Conservation (phyloP, 2,888 invertebrate genomes). For the Proisotoma minuta region DNA sequence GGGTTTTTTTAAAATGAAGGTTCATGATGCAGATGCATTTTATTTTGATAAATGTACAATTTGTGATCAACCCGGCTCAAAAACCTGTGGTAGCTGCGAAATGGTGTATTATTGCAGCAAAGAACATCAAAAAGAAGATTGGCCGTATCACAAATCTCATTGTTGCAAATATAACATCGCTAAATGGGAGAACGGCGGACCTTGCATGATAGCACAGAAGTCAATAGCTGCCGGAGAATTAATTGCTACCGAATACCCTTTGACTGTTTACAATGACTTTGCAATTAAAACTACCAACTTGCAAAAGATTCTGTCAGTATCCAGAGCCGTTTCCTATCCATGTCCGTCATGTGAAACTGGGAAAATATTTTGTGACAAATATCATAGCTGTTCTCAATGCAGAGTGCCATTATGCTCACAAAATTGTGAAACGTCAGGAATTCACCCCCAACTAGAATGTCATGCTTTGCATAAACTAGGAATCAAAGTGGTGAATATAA, state of each 20-base stretch:
- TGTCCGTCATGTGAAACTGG: conserved; percentile 20
- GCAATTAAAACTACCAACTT: not conserved
- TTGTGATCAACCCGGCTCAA: conserved; percentile 20
- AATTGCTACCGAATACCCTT: conserved; percentile 15
- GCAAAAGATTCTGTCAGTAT: conserved; percentile 3
- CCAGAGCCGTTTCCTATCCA: not conserved
- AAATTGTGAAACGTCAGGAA: not conserved
- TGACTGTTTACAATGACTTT: conserved; percentile 6
- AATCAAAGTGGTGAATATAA: not conserved
- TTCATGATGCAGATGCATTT: not conserved
- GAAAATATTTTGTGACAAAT: not conserved
- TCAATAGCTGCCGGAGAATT: conserved; percentile 8
- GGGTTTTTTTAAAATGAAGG: not conserved
- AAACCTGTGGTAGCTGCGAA: conserved; percentile 54
- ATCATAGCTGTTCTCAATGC: conserved; percentile 14
- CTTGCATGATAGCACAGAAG: conserved; percentile 8
- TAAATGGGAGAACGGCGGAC: not conserved
- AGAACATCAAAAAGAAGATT: conserved; percentile 67
- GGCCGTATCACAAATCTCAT: conserved; percentile 62
- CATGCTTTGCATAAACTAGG: not conserved
- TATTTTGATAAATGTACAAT: conserved; percentile 18
- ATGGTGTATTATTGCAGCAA: conserved; percentile 65
- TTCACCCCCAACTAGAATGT: conserved; percentile 8
- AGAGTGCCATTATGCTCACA: conserved; percentile 17
- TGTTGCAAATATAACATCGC: conserved; percentile 24